Conservation (phyloP, 2,113 vertebrate species). For the Galbula dea region DNA sequence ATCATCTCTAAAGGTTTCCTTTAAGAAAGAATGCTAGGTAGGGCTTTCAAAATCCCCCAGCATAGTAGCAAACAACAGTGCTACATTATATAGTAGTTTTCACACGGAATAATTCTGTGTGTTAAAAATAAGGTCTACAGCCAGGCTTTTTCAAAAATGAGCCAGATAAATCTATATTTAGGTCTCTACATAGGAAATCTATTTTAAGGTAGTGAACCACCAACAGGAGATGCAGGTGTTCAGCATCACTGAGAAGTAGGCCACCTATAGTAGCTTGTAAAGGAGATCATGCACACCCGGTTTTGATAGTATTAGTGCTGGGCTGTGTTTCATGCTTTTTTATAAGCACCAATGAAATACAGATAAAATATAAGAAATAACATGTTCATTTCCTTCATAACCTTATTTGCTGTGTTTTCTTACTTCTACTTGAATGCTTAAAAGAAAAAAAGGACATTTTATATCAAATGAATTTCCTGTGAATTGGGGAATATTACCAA, state of each 20-base stretch:
- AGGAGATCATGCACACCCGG: background rate
- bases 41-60: background rate
- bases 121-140: background rate
- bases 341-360: background rate
- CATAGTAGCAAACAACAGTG: background rate
- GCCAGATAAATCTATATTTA: background rate
- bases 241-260: background rate
- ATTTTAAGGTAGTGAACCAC: background rate
- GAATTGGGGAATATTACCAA: background rate
- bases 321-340: background rate
- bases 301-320: background rate
- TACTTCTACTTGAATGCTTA: background rate
- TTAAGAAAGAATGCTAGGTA: background rate
- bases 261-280: background rate
- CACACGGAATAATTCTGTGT: background rate
- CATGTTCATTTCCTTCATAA: background rate
- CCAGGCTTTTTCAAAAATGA: background rate
- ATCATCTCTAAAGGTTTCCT: constrained; percentile 26
- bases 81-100: background rate
- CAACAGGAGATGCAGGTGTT: background rate
- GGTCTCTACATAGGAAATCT: background rate
- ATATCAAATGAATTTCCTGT: background rate
- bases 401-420: background rate
- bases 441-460: background rate
- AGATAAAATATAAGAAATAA: background rate